These are phyloP conservation scores for Myrmophylax atrothorax DNA, from an alignment of 2,113 vertebrate genomes.

Conservation along the genomic window DNA sequence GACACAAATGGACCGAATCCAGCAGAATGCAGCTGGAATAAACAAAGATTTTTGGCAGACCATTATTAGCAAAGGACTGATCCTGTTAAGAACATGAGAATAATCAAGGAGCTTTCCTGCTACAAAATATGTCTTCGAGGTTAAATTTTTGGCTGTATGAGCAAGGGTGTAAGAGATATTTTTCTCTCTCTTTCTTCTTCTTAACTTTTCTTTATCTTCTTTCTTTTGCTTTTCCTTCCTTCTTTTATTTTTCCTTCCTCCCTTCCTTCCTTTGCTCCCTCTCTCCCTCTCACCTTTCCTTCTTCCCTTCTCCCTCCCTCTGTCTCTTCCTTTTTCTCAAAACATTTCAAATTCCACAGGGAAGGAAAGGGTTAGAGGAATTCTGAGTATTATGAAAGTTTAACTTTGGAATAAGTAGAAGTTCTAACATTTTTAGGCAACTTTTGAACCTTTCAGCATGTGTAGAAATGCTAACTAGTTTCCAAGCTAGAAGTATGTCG, in stretches of 20 bases:
- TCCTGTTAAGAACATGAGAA: neutral
- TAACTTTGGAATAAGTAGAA: neutral
- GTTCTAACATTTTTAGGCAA: neutral
- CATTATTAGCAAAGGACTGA: neutral
- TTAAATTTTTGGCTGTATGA: neutral
- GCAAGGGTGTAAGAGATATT: rapidly evolving
- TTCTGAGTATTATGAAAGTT: neutral
- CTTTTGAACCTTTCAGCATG: neutral
- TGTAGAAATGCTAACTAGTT: neutral
- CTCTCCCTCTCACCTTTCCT: too few species aligned
- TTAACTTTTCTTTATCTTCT: too few species aligned
- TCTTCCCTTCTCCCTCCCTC: neutral
- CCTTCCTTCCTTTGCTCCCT: too few species aligned
- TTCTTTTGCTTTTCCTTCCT: too few species aligned
- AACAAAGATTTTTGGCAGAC: neutral
- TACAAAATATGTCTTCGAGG: neutral
- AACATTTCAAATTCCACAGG: neutral
- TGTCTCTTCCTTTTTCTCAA: neutral
- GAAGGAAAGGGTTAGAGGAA: neutral
- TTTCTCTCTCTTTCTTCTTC: neutral
- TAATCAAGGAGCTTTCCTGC: neutral
- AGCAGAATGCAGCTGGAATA: neutral
- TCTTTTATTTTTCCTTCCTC: too few species aligned
- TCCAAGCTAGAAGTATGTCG: neutral
- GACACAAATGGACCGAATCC: neutral